Conservation (phyloP, 2,113 vertebrate genomes). For the Pleuronectes platessa region DNA sequence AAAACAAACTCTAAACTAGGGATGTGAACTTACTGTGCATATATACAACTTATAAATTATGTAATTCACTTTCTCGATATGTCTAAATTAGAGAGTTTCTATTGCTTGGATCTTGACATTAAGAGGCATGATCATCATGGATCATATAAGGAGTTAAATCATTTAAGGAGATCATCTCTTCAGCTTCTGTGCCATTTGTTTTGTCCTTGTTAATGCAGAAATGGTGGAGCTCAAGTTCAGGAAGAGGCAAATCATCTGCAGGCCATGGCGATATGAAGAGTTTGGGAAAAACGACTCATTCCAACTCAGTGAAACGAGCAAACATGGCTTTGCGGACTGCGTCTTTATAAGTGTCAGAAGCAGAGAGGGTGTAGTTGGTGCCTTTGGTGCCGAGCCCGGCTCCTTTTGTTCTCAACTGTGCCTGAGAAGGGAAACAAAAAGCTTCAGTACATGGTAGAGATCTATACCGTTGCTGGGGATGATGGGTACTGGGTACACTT, state of each 20-base stretch:
- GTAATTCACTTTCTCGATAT: conserved; percentile 30
- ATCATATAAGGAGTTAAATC: conserved; percentile 19
- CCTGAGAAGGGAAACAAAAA: conserved; percentile 79
- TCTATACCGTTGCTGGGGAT: neutral
- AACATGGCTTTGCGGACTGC: conserved; percentile 99
- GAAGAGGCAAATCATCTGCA: neutral
- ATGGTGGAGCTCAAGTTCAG: neutral
- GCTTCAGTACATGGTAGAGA: neutral
- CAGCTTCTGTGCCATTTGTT: neutral
- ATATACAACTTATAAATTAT: conserved; percentile 79
- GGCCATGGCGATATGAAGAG: neutral
- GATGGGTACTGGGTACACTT: neutral
- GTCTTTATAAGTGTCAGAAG: conserved; percentile 96
- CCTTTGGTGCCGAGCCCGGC: conserved; percentile 96
- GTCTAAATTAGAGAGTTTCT: conserved; percentile 10
- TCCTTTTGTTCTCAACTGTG: conserved; percentile 93
- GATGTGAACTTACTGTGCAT: conserved; percentile 58
- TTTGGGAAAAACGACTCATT: conserved; percentile 74
- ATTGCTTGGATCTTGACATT: neutral
- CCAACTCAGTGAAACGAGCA: conserved; percentile 96
- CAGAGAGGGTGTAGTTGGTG: conserved; percentile 91
- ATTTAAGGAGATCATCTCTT: neutral
- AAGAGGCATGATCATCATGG: conserved; percentile 19
- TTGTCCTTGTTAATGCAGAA: conserved; percentile 1
- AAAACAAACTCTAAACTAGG: conserved; percentile 46